phyloP scores from a whole-genome alignment of 1,140 invertebrate species.

The Gerris buenoi region DNA sequence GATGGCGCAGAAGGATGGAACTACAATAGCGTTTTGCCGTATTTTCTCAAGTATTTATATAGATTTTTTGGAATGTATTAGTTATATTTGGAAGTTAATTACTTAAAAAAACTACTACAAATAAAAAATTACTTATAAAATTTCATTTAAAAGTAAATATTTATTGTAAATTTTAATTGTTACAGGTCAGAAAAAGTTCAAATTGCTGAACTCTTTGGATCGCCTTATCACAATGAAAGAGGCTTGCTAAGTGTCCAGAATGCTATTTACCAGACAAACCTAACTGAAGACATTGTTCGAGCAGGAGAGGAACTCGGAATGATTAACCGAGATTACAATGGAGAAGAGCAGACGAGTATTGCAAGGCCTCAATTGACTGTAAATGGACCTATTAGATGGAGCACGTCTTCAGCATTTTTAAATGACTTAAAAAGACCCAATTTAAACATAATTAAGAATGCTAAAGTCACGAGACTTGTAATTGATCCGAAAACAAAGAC shows the following conservation, averaged over 20 bases:
- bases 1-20: no score
- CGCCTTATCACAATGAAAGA: no score
- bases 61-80: no score
- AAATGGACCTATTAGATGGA: conserved; percentile 35
- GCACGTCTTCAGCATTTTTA: conserved; percentile 40
- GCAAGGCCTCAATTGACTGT: conserved; percentile 28
- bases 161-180: no score
- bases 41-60: no score
- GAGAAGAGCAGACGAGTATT: conserved; percentile 49
- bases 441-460: conserved; percentile 36
- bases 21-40: no score
- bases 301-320: conserved; percentile 77
- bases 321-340: conserved; percentile 72
- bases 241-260: conserved; percentile 70
- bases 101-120: no score
- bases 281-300: conserved; percentile 66
- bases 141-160: no score
- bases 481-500: conserved; percentile 32
- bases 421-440: conserved; percentile 38
- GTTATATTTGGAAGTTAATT: no score
- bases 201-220: no score
- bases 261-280: conserved; percentile 62
- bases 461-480: conserved; percentile 37
- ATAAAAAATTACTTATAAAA: no score
- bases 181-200: no score